Evolutionary conservation across 1,140 invertebrate genomes (phyloP).

Genomic region (Colletes latitarsis): DNA sequence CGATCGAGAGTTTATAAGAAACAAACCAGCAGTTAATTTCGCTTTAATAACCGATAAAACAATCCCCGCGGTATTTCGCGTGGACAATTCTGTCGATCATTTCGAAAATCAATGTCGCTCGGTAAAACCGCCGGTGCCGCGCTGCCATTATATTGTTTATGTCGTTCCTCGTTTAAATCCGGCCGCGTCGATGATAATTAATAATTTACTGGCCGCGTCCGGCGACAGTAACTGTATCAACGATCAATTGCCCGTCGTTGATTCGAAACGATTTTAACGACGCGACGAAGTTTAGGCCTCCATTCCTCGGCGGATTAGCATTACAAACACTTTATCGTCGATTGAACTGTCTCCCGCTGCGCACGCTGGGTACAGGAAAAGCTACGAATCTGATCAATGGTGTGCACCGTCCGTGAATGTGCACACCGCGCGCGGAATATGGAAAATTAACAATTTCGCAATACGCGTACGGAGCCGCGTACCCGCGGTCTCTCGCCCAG

Average conservation of each 20-base stretch:
- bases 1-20: too few species aligned
- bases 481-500: neutral
- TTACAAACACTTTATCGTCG: conserved; percentile 23
- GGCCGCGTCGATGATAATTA: conserved; percentile 16
- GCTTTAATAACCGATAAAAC: too few species aligned
- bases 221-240: too few species aligned
- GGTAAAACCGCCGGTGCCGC: neutral
- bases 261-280: conserved; percentile 13
- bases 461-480: neutral
- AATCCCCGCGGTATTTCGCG: neutral
- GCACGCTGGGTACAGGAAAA: neutral
- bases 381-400: conserved; percentile 33
- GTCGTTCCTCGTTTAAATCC: neutral
- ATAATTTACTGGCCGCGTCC: conserved; percentile 8
- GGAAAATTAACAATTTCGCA: conserved; percentile 42
- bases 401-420: neutral
- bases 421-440: conserved; percentile 11
- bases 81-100: neutral
- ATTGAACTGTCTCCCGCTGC: neutral
- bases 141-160: neutral
- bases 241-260: neutral
- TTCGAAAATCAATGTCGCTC: conserved; percentile 7
- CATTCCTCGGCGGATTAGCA: conserved; percentile 4
- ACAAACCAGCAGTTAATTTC: too few species aligned
- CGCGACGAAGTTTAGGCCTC: neutral